Evolutionary conservation across 2,888 invertebrate species (phyloP).

Genomic region (Epirrita christyi): DNA sequence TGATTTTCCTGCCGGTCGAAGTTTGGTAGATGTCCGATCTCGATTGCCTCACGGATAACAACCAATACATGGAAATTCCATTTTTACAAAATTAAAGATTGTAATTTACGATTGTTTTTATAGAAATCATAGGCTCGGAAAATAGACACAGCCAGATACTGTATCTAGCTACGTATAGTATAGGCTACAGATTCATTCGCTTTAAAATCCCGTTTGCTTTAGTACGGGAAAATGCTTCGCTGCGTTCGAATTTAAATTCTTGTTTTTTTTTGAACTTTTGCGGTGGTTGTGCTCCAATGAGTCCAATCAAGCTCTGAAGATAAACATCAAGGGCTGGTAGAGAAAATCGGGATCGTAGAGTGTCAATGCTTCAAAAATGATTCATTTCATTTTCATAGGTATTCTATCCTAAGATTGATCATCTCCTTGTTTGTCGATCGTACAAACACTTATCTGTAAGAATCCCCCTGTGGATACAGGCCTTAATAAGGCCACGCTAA

Average conservation of each 20-base stretch:
- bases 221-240: constrained; percentile 6
- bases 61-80: no score
- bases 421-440: constrained; percentile 8
- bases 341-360: not conserved
- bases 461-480: constrained; percentile 51
- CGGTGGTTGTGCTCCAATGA: constrained; percentile 13
- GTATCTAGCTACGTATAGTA: not conserved
- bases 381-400: not conserved
- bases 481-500: constrained; percentile 60
- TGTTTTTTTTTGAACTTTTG: constrained; percentile 15
- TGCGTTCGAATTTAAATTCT: constrained; percentile 18
- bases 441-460: constrained; percentile 25
- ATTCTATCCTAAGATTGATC: not conserved
- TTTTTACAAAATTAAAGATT: no score
- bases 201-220: not conserved
- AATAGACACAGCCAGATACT: not conserved
- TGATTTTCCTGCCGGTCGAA: no score
- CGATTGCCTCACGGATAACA: no score
- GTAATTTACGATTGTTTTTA: no score
- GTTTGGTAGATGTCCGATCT: no score
- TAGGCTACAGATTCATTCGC: not conserved
- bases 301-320: constrained; percentile 13
- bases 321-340: constrained; percentile 6
- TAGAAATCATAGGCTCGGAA: no score
- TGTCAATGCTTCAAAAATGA: not conserved